Conservation (phyloP, 2,888 invertebrate genomes). For the Eretmocerus hayati region DNA sequence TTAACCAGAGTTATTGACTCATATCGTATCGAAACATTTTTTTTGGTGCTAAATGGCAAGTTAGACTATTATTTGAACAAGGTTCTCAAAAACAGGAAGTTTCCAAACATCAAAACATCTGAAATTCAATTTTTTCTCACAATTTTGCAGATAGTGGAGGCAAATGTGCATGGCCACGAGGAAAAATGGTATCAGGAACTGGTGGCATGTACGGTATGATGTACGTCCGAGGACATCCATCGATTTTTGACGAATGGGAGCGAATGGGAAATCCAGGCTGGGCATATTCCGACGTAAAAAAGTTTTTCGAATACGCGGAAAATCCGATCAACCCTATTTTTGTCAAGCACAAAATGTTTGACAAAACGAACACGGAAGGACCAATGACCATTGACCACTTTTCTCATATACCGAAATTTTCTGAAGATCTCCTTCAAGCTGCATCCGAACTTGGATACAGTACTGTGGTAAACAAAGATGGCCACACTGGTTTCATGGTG, state of each 20-base stretch:
- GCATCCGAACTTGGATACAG: constrained; percentile 43
- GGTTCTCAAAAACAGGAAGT: no score
- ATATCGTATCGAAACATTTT: no score
- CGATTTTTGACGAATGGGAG: constrained; percentile 55
- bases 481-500: constrained; percentile 44
- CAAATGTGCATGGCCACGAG: constrained; percentile 49
- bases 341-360: constrained; percentile 25
- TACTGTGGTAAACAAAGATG: constrained; percentile 32
- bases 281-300: constrained; percentile 51
- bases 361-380: constrained; percentile 24
- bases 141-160: constrained; percentile 34
- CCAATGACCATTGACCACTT: constrained; percentile 42
- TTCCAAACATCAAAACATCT: no score
- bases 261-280: constrained; percentile 51
- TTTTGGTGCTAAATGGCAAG: no score
- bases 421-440: constrained; percentile 34
- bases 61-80: no score
- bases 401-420: constrained; percentile 35
- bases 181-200: constrained; percentile 55
- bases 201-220: constrained; percentile 59
- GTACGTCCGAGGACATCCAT: constrained; percentile 54
- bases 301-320: constrained; percentile 52
- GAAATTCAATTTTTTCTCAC: no score
- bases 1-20: no score
- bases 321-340: constrained; percentile 37